Conservation (phyloP, 2,888 invertebrate genomes). For the Phorcus lineatus region DNA sequence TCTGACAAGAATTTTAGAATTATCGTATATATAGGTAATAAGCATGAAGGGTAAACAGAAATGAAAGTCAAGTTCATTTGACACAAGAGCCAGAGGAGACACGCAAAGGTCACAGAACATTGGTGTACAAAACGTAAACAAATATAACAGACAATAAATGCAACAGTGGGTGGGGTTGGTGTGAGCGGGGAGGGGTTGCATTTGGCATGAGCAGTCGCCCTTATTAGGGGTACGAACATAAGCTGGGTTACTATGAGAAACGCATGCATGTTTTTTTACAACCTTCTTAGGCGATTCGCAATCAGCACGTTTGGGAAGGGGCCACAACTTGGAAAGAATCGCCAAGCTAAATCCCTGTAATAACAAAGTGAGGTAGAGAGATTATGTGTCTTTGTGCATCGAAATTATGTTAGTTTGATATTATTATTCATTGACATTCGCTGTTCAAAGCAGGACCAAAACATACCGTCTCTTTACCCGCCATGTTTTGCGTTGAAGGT, state of each 20-base stretch:
- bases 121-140: not conserved
- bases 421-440: conserved; percentile 7
- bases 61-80: conserved; percentile 13
- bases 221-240: too few species aligned
- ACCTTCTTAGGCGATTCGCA: conserved; percentile 61
- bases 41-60: not conserved
- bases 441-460: not conserved
- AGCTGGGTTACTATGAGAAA: too few species aligned
- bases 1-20: too few species aligned
- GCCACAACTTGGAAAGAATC: conserved; percentile 60
- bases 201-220: too few species aligned
- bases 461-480: conserved; percentile 45
- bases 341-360: conserved; percentile 56
- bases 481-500: conserved; percentile 50
- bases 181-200: too few species aligned
- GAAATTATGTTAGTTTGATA: not conserved
- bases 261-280: not conserved
- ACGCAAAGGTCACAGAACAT: not conserved
- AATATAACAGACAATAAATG: too few species aligned
- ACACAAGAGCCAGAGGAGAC: not conserved
- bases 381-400: not conserved
- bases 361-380: conserved; percentile 24
- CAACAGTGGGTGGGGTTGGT: too few species aligned
- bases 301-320: conserved; percentile 52
- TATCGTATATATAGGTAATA: too few species aligned